phyloP scores from a whole-genome alignment of 2,113 vertebrate species.

The Lophotis ruficrista region DNA sequence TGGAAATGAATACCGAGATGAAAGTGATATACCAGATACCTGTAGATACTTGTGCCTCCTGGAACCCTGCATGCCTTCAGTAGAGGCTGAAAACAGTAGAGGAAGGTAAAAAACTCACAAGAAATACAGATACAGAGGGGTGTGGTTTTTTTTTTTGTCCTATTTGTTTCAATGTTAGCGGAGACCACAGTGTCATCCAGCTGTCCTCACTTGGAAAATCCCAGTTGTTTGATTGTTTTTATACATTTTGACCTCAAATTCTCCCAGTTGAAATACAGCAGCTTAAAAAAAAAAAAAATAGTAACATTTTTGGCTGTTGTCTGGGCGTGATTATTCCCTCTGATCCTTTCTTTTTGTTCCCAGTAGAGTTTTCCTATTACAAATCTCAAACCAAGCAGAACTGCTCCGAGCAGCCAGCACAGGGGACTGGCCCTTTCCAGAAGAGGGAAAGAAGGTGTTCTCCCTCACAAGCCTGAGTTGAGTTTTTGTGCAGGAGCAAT shows the following conservation, averaged over 20 bases:
- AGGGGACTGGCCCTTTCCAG: not conserved
- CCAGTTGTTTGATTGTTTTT: not conserved
- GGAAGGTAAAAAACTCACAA: not conserved
- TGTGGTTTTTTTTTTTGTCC: not conserved
- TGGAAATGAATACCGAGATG: constrained; percentile 21
- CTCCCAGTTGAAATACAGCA: not conserved
- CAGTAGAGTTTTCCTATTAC: not conserved
- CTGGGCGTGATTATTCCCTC: not conserved
- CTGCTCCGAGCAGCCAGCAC: not conserved
- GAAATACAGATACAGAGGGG: not conserved
- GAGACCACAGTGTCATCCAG: not conserved
- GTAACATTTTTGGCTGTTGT: not conserved
- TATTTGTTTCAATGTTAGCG: not conserved
- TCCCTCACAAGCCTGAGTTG: not conserved
- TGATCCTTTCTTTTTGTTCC: not conserved
- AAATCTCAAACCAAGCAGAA: rapidly evolving
- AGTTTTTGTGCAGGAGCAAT: not conserved
- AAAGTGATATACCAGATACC: constrained; percentile 7
- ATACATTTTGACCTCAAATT: not conserved
- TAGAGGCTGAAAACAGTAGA: not conserved
- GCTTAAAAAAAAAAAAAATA: not conserved
- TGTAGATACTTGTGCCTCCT: constrained; percentile 45
- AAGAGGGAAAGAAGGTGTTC: not conserved
- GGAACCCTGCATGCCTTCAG: not conserved
- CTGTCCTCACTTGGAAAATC: not conserved